Conservation (phyloP, 2,888 invertebrate genomes). For the Aspidapion aeneum region DNA sequence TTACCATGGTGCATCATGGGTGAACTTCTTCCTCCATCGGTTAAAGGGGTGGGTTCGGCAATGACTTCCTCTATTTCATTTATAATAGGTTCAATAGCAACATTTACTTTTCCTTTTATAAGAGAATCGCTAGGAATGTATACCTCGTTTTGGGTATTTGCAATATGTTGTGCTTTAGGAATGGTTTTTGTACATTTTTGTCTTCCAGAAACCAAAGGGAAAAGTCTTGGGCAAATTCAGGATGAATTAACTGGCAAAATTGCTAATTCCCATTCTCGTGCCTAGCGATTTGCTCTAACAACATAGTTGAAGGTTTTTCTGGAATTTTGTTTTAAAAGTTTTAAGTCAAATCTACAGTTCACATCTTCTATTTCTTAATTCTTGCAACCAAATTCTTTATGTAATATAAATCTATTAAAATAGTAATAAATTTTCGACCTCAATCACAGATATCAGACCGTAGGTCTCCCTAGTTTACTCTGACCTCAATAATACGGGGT, state of each 20-base stretch:
- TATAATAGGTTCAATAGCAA: constrained; percentile 70
- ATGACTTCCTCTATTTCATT: constrained; percentile 75
- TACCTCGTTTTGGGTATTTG: constrained; percentile 70
- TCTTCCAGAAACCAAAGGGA: constrained; percentile 71
- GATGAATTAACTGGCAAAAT: background rate
- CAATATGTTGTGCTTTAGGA: constrained; percentile 35
- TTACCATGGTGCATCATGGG: constrained; percentile 60
- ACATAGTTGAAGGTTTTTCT: no score
- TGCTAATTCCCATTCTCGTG: no score
- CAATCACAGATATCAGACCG: no score
- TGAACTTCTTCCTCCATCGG: constrained; percentile 73
- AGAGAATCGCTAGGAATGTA: constrained; percentile 57
- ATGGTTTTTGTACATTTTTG: constrained; percentile 30
- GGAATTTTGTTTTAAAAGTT: no score
- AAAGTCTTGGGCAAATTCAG: constrained; percentile 80
- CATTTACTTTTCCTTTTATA: constrained; percentile 63
- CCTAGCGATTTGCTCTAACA: no score
- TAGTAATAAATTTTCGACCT: no score
- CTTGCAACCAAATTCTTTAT: no score
- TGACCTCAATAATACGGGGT: no score
- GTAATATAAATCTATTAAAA: no score
- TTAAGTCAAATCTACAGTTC: no score
- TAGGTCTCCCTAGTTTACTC: no score
- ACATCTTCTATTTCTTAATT: no score
- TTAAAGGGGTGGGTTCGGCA: constrained; percentile 50